phyloP scores from a whole-genome alignment of 1,140 invertebrate genomes.

The Diprion similis region DNA sequence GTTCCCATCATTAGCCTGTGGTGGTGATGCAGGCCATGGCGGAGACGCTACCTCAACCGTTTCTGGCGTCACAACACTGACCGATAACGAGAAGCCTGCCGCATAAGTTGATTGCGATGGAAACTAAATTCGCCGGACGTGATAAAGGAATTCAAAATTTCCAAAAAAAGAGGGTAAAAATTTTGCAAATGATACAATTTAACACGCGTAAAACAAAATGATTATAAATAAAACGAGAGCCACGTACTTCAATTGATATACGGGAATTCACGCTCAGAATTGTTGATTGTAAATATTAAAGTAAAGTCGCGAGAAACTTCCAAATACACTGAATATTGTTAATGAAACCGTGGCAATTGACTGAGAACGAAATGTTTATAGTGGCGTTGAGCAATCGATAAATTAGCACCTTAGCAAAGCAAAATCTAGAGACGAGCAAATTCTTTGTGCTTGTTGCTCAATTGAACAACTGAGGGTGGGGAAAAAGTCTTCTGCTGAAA shows the following conservation, averaged over 20 bases:
- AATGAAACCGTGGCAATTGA: no score
- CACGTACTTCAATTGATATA: background rate
- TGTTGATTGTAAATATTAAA: background rate
- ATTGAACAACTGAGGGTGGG: background rate
- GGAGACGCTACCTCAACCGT: constrained; percentile 48
- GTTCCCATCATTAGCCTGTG: constrained; percentile 73
- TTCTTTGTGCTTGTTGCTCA: background rate
- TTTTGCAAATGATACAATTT: no score
- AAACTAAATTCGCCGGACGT: background rate
- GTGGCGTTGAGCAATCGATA: no score
- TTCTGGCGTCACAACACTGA: constrained; percentile 50
- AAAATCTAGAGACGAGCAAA: background rate
- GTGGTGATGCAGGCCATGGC: constrained; percentile 57
- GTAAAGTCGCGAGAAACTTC: no score
- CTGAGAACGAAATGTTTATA: no score
- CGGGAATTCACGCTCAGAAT: background rate
- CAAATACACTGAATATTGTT: no score
- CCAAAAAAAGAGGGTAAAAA: no score
- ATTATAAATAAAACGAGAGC: background rate
- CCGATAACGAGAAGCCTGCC: constrained; percentile 63
- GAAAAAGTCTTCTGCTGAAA: background rate
- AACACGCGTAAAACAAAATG: background rate
- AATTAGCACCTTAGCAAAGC: background rate
- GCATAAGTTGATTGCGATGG: constrained; percentile 53
- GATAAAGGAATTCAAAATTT: background rate